A percentile compares a stretch with the other conserved stretches of the same genome.
phyloP scores from a whole-genome alignment of 2,113 vertebrate species.

The Trachemys scripta region DNA sequence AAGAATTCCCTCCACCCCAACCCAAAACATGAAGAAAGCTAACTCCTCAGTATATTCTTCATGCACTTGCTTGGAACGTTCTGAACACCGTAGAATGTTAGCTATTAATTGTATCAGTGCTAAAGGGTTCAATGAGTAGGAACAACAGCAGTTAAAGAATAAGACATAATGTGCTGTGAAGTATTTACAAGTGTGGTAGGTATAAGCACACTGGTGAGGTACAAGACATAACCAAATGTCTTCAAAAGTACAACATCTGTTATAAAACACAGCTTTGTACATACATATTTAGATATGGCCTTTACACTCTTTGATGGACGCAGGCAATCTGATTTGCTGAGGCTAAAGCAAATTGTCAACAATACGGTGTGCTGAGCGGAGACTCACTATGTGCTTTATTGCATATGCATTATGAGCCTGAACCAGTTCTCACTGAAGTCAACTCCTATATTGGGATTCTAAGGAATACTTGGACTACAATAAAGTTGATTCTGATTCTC shows the following conservation, averaged over 20 bases:
- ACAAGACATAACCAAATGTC: rapidly evolving
- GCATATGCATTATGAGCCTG: not conserved
- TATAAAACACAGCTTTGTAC: not conserved
- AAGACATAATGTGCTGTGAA: not conserved
- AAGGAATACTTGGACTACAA: not conserved
- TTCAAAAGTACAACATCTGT: not conserved
- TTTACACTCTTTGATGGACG: not conserved
- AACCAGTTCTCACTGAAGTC: not conserved
- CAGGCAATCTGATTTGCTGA: not conserved
- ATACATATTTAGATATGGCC: not conserved
- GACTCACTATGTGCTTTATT: not conserved
- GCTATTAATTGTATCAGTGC: not conserved
- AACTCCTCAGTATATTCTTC: not conserved
- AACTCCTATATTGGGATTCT: conserved; percentile 9
- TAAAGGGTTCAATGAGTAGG: not conserved
- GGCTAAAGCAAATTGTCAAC: not conserved
- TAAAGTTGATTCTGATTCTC: not conserved
- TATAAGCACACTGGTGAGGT: not conserved
- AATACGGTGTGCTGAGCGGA: not conserved
- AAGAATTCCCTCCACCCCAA: not conserved
- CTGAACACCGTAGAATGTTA: not conserved
- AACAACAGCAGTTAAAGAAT: not conserved
- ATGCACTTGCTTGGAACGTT: not conserved
- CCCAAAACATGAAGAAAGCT: not conserved
- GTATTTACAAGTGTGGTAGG: not conserved